Conservation (phyloP, 2,113 vertebrate genomes). For the Paralichthys olivaceus region DNA sequence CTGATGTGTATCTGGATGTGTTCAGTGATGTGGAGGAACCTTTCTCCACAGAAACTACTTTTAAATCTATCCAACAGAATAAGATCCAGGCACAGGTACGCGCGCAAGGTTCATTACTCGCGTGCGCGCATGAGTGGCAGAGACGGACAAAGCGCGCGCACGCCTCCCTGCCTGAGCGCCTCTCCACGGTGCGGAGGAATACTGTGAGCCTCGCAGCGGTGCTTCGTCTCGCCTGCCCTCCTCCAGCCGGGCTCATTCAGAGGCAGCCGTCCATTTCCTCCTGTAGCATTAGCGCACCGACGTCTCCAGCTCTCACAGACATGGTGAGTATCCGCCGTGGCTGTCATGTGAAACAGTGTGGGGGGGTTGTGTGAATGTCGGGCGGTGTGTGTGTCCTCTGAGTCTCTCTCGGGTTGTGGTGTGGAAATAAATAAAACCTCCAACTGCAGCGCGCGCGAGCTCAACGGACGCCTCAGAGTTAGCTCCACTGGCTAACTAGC, state of each 20-base stretch:
- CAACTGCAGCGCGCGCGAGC: not conserved
- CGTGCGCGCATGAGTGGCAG: not conserved
- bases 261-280: conserved; percentile 68
- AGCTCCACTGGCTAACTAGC: not conserved
- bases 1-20: too few species aligned
- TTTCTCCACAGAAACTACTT: not conserved
- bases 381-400: not conserved
- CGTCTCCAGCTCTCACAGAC: conserved; percentile 25
- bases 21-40: too few species aligned
- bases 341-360: not conserved
- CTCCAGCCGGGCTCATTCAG: conserved; percentile 37
- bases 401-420: not conserved
- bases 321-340: conserved; percentile 68
- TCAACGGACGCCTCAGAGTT: not conserved
- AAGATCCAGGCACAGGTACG: not conserved
- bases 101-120: not conserved
- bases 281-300: conserved; percentile 43
- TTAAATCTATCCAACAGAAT: not conserved
- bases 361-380: not conserved
- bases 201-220: conserved; percentile 48
- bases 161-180: not conserved
- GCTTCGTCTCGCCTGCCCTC: conserved; percentile 52
- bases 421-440: not conserved
- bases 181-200: conserved; percentile 69
- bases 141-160: not conserved